These are phyloP conservation scores for Lagodon rhomboides DNA, from an alignment of 2,797 vertebrate genomes.

Conservation along the genomic window DNA sequence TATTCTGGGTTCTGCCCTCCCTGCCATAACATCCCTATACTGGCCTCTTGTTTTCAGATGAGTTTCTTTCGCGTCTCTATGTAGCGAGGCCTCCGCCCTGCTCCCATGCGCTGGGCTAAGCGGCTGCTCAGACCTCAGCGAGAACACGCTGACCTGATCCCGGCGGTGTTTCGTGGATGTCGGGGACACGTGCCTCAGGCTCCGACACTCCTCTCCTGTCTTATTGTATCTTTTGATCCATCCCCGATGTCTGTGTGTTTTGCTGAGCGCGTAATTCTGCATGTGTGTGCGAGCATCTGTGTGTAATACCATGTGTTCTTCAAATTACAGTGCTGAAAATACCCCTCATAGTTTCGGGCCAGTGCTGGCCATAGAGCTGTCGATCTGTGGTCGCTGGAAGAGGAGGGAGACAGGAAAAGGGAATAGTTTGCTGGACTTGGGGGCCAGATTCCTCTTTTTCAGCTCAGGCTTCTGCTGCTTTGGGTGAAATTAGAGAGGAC, in stretches of 20 bases:
- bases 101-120: slow-evolving; percentile 41
- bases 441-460: slow-evolving; percentile 84
- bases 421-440: slow-evolving; percentile 83
- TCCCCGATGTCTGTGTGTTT: slow-evolving; percentile 50
- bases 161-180: slow-evolving; percentile 37
- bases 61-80: slow-evolving; percentile 56
- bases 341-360: slow-evolving; percentile 88
- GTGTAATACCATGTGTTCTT: slow-evolving; percentile 78
- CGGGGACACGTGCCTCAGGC: slow-evolving; percentile 53
- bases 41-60: slow-evolving; percentile 70
- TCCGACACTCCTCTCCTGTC: slow-evolving; percentile 29
- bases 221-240: slow-evolving; percentile 56
- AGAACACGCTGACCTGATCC: slow-evolving; percentile 45
- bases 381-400: slow-evolving; percentile 85
- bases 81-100: slow-evolving; percentile 61
- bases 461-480: slow-evolving; percentile 82
- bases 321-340: slow-evolving; percentile 90
- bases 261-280: slow-evolving; percentile 67
- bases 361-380: slow-evolving; percentile 80
- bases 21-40: slow-evolving; percentile 55
- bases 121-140: slow-evolving; percentile 21
- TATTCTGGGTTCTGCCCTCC: slow-evolving; percentile 49
- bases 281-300: slow-evolving; percentile 43
- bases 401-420: slow-evolving; percentile 84
- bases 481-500: slow-evolving; percentile 88